These are phyloP conservation scores for Heliconius eleuchia DNA, from an alignment of 1,140 invertebrate genomes.

Conservation along the genomic window DNA sequence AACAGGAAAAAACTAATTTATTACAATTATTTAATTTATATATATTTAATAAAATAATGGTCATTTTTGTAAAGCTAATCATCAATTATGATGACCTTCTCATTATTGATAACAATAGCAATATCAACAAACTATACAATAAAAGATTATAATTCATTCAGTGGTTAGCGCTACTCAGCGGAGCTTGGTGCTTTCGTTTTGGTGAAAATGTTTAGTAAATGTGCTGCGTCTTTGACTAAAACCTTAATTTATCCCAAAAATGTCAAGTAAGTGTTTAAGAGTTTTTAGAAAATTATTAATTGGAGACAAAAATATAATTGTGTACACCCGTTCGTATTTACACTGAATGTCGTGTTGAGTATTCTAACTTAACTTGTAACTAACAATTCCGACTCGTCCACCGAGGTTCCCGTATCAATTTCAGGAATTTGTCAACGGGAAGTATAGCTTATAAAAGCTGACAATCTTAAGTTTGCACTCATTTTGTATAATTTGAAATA, in stretches of 20 bases:
- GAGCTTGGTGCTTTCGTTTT: neutral
- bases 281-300: neutral
- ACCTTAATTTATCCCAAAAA: neutral
- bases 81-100: neutral
- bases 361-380: too few species aligned
- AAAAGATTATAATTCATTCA: neutral
- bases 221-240: neutral
- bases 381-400: too few species aligned
- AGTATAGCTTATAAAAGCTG: too few species aligned
- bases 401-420: too few species aligned
- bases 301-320: too few species aligned
- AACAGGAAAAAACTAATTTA: neutral
- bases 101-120: neutral
- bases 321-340: too few species aligned
- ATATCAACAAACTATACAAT: neutral
- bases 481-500: too few species aligned
- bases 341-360: too few species aligned
- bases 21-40: neutral
- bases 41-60: neutral
- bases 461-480: too few species aligned
- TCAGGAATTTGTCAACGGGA: too few species aligned
- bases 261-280: slow-evolving; percentile 9
- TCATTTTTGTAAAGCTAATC: neutral
- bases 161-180: neutral
- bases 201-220: slow-evolving; percentile 21